These are phyloP conservation scores for Drosophila emarginata DNA, from an alignment of 2,888 invertebrate genomes.

Conservation along the genomic window DNA sequence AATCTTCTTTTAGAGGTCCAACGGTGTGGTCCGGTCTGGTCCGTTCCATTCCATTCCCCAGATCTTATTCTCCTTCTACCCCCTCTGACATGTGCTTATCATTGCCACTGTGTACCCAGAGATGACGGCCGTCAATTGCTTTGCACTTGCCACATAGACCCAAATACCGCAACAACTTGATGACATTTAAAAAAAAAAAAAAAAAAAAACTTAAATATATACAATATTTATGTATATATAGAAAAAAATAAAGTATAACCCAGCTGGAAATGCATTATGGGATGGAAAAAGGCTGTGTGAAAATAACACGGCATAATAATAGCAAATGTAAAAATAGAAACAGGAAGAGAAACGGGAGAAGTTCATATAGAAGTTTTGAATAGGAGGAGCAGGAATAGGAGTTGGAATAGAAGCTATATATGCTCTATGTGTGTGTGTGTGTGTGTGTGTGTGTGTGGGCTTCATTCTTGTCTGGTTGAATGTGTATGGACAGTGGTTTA, in stretches of 20 bases:
- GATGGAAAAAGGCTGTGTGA: background rate
- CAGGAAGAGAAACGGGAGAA: background rate
- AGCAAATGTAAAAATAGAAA: background rate
- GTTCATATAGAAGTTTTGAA: too few relatives aligned
- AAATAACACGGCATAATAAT: slow-evolving; percentile 1
- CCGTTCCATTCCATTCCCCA: background rate
- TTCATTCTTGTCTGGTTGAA: slow-evolving; percentile 30
- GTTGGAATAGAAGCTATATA: too few relatives aligned
- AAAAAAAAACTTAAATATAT: background rate
- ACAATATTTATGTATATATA: too few relatives aligned
- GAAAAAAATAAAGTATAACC: background rate
- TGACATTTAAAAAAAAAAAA: slow-evolving; percentile 17
- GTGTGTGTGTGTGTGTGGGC: background rate
- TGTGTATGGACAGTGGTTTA: slow-evolving; percentile 13
- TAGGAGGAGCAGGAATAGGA: too few relatives aligned
- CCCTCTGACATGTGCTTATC: background rate
- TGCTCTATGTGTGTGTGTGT: background rate
- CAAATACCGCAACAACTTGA: slow-evolving; percentile 58
- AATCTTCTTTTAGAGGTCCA: slow-evolving; percentile 48
- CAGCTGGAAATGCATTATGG: background rate
- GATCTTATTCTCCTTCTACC: background rate
- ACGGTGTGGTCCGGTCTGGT: background rate
- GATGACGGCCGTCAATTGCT: slow-evolving; percentile 73
- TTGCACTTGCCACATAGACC: slow-evolving; percentile 81
- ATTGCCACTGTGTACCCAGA: background rate